Conservation (phyloP, 2,888 invertebrate species). For the Hydrotaea diabolus region DNA sequence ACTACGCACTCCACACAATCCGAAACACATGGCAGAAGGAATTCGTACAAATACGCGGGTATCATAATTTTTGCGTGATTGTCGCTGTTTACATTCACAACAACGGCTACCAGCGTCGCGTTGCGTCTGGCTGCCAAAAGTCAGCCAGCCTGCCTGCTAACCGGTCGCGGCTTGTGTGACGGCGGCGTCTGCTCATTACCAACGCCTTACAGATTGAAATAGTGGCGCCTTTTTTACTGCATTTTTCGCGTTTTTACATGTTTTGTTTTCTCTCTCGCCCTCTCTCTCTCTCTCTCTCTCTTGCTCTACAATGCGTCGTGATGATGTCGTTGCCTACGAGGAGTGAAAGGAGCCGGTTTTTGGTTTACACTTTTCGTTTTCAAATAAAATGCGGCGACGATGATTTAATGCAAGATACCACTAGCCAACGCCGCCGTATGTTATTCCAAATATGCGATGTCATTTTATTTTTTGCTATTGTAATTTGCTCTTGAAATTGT, state of each 20-base stretch:
- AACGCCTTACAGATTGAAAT: constrained; percentile 62
- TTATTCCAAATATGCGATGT: constrained; percentile 57
- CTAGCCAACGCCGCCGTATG: constrained; percentile 18
- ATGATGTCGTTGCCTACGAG: constrained; percentile 32
- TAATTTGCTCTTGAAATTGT: constrained; percentile 66
- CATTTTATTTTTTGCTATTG: constrained; percentile 51
- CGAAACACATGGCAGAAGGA: constrained; percentile 26
- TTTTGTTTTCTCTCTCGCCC: constrained; percentile 21
- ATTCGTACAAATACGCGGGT: neutral
- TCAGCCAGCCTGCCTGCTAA: neutral
- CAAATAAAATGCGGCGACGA: no score
- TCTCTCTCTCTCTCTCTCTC: neutral
- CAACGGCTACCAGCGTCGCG: neutral
- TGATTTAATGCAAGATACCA: constrained; percentile 25
- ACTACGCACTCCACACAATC: constrained; percentile 25
- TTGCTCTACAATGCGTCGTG: neutral
- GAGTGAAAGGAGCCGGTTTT: constrained; percentile 64
- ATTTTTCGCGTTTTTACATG: constrained; percentile 37
- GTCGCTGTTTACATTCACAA: constrained; percentile 5
- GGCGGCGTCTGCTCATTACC: constrained; percentile 58
- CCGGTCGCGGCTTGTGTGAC: constrained; percentile 6
- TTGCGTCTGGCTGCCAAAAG: neutral
- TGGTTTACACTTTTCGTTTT: neutral
- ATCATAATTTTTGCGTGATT: constrained; percentile 52
- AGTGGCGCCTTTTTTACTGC: constrained; percentile 62